Evolutionary conservation across 2,797 vertebrate genomes (phyloP).

Genomic region (Ctenopoma kingsleyae): DNA sequence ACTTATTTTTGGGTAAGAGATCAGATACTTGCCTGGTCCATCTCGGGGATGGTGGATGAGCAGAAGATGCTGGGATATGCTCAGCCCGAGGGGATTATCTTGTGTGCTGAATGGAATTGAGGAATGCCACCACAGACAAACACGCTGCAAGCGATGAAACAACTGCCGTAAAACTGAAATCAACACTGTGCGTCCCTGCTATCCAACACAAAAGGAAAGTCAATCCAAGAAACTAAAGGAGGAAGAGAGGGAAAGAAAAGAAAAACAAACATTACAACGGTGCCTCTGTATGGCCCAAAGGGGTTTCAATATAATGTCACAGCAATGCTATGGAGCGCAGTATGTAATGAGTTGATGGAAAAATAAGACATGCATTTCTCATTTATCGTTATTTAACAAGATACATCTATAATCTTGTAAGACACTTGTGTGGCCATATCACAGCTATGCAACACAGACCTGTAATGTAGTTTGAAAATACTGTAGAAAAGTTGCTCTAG

Average conservation of each 20-base stretch:
- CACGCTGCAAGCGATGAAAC: slow-evolving; percentile 84
- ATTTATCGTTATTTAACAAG: slow-evolving; percentile 54
- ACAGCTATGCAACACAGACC: slow-evolving; percentile 29
- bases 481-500: not conserved
- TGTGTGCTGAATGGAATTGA: slow-evolving; percentile 76
- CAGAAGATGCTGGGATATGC: slow-evolving; percentile 71
- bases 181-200: slow-evolving; percentile 74
- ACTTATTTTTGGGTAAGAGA: slow-evolving; percentile 63
- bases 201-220: slow-evolving; percentile 78
- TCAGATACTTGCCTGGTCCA: slow-evolving; percentile 73
- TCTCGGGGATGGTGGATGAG: slow-evolving; percentile 58
- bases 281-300: slow-evolving; percentile 75
- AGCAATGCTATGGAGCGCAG: slow-evolving; percentile 65
- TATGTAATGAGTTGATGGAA: slow-evolving; percentile 76
- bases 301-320: slow-evolving; percentile 84
- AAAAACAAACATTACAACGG: slow-evolving; percentile 78
- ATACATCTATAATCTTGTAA: slow-evolving; percentile 41
- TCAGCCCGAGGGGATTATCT: slow-evolving; percentile 70
- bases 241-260: slow-evolving; percentile 49
- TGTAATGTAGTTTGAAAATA: slow-evolving; percentile 19
- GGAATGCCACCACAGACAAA: slow-evolving; percentile 83
- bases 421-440: slow-evolving; percentile 42
- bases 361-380: slow-evolving; percentile 66
- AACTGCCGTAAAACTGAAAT: slow-evolving; percentile 80
- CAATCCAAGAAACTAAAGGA: slow-evolving; percentile 75